Conservation (phyloP, 2,113 vertebrate genomes). For the Psilopogon haemacephalus region DNA sequence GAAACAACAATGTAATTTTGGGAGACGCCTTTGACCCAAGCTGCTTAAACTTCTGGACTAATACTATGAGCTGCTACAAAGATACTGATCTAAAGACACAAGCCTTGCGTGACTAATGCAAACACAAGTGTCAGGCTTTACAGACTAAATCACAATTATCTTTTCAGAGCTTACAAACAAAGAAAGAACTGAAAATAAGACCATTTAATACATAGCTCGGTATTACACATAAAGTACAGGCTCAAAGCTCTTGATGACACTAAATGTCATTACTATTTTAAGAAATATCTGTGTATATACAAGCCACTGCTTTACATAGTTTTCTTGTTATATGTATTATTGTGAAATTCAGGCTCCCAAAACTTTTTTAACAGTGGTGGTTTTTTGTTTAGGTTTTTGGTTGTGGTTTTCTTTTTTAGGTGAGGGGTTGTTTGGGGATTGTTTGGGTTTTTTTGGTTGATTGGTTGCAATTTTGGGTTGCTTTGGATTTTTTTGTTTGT, state of each 20-base stretch:
- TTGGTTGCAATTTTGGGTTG: no score
- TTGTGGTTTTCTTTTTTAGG: no score
- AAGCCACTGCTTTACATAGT: neutral
- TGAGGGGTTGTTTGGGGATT: no score
- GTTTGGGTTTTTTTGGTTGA: neutral
- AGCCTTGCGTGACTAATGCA: neutral
- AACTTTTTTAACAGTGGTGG: neutral
- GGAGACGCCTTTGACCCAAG: neutral
- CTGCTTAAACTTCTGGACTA: neutral
- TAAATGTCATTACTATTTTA: constrained; percentile 34
- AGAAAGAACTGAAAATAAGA: neutral
- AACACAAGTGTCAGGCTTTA: neutral
- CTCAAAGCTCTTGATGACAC: neutral
- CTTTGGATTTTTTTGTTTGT: no score
- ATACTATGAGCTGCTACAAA: neutral
- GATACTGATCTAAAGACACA: neutral
- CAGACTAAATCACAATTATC: neutral
- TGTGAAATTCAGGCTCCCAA: neutral
- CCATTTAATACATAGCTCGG: neutral
- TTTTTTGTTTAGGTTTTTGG: neutral
- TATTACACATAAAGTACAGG: neutral
- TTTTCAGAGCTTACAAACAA: neutral
- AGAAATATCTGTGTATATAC: neutral
- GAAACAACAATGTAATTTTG: neutral
- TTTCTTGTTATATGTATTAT: neutral